Base-by-base conservation (phyloP, 1,140 invertebrate genomes). In the Pinna nobilis region DNA sequence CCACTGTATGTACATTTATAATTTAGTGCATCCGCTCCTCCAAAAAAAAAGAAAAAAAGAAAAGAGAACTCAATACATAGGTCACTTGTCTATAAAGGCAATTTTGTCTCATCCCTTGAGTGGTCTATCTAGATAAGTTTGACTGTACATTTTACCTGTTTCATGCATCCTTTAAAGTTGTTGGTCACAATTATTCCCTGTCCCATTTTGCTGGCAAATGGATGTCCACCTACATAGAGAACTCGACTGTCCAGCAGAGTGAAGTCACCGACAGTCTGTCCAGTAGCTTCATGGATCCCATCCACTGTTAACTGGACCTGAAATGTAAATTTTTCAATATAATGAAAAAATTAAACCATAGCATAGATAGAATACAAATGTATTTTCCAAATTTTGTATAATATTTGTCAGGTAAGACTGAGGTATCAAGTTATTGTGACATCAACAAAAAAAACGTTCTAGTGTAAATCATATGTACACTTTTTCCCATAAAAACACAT, bases 91-190 rank as follows among this genome's bases (percentile, higher is more conserved):
- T 30, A 53, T 53, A 25, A 23, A 2, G 1, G 15, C 32, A 13
- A 53, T 53, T 53, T 53, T 25, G 15, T 20, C 25, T 53, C 50
- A 47, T 18, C 20, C 20, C 25, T 18, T 23, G 20, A n/a, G 23
- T 11, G 25, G 23, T 13, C 28, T 47, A 30, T 15, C 20, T 47
- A 13, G n/a, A 61, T 13, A 47, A 30, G 20, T 41, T 25, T 64
- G n/a, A 11, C 1, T n/a, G 6, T 63, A 3, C 66, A 11, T 79
- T 87, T 90, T 89, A 98, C 97, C 92, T 98, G 97, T 88, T 96
- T 93, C 83, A 99, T 91, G 87, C 97, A 99, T 4, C 97, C 97
- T 74, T 97, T 94, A 86, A 98, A 99, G 89, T 97, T 98, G 82
- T 92, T 94, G 85, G 94, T 93, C 18, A 95, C 94, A 65, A 93